Conservation (phyloP, 2,113 vertebrate genomes). For the Pavo muticus region DNA sequence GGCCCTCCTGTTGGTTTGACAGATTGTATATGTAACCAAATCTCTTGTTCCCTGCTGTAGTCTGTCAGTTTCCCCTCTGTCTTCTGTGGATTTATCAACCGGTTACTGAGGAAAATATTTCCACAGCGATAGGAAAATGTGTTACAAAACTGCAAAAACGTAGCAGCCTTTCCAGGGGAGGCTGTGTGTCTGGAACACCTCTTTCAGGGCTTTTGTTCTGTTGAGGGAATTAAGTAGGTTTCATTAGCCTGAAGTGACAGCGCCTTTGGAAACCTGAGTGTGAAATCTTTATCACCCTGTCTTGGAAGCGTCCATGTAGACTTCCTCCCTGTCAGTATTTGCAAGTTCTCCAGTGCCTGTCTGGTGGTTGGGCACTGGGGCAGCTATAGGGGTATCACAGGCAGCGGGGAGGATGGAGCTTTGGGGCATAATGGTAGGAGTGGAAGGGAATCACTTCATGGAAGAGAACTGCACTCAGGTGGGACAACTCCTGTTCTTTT, state of each 20-base stretch:
- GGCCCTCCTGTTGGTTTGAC: neutral
- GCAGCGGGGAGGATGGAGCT: neutral
- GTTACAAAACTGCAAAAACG: neutral
- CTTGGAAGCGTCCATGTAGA: neutral
- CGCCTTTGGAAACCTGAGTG: neutral
- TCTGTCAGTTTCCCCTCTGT: neutral
- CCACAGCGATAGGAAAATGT: neutral
- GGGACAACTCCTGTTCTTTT: neutral
- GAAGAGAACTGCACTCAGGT: neutral
- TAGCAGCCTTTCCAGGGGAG: neutral
- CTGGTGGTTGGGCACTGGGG: neutral
- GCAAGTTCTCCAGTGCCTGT: neutral
- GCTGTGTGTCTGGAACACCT: neutral
- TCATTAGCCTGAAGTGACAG: neutral
- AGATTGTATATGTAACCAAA: fast-evolving
- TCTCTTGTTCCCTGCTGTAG: neutral
- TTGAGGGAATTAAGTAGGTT: neutral
- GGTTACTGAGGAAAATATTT: neutral
- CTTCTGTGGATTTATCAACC: neutral
- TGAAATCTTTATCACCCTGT: neutral
- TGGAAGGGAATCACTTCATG: neutral
- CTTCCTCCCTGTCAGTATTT: neutral
- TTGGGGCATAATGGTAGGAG: neutral
- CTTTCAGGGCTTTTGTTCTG: neutral
- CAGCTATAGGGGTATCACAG: neutral